Conservation (phyloP, 2,797 vertebrate genomes). For the Acanthurus lineatus region DNA sequence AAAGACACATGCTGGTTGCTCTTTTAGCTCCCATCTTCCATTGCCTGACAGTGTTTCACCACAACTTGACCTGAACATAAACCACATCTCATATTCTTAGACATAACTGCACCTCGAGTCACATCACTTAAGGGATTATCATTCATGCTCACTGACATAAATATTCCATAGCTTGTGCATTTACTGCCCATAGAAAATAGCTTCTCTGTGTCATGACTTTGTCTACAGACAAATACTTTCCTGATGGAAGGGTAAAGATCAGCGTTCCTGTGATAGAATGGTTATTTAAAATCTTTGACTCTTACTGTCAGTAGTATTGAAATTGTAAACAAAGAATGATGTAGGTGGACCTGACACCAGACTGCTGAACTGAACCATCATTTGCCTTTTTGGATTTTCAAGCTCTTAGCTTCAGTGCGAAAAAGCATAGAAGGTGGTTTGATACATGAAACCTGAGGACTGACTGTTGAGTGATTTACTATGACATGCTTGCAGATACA, state of each 20-base stretch:
- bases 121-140: constrained; percentile 19
- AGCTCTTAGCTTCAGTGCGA: background rate
- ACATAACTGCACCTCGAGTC: constrained; percentile 11
- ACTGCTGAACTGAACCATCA: background rate
- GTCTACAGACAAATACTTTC: background rate
- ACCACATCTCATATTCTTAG: constrained; percentile 35
- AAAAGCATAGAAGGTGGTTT: background rate
- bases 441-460: background rate
- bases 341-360: background rate
- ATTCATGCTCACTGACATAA: constrained; percentile 16
- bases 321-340: background rate
- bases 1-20: constrained; percentile 35
- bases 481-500: background rate
- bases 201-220: background rate
- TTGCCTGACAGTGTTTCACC: constrained; percentile 18
- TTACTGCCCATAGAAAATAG: constrained; percentile 1
- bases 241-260: background rate
- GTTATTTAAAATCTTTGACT: constrained; percentile 8
- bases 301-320: background rate
- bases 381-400: no score
- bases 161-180: constrained; percentile 22
- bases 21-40: constrained; percentile 35
- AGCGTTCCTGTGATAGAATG: background rate
- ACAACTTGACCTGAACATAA: constrained; percentile 44
- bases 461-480: background rate